A percentile compares a stretch with the other conserved stretches of the same genome.
phyloP scores from a whole-genome alignment of 1,140 invertebrate genomes.

The Bombus pascuorum region DNA sequence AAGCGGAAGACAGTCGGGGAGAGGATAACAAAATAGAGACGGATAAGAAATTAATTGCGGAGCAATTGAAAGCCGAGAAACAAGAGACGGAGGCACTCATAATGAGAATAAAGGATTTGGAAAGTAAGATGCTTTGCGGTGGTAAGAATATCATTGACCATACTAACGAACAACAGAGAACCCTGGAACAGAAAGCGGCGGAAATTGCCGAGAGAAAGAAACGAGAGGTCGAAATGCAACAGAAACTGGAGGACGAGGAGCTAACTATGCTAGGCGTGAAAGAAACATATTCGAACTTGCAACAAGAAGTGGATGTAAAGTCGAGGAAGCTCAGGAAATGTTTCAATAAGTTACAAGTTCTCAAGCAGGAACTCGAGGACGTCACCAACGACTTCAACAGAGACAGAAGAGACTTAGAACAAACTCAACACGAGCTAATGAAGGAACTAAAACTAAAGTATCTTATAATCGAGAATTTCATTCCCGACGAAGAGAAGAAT shows the following conservation, averaged over 20 bases:
- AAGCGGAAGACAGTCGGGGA: constrained; percentile 78
- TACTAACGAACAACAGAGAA: constrained; percentile 95
- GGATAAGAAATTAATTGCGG: constrained; percentile 86
- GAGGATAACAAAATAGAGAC: constrained; percentile 83
- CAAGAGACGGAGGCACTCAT: constrained; percentile 89
- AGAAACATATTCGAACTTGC: constrained; percentile 96
- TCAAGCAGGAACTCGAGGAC: constrained; percentile 90
- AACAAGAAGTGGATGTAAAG: constrained; percentile 96
- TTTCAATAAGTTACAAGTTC: constrained; percentile 78
- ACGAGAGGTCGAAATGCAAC: constrained; percentile 92
- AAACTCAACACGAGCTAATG: constrained; percentile 90
- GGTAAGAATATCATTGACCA: constrained; percentile 99
- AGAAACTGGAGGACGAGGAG: constrained; percentile 93
- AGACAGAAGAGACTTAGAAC: constrained; percentile 91
- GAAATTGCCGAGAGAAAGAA: constrained; percentile 94
- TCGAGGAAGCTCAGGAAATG: constrained; percentile 90
- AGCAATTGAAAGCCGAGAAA: constrained; percentile 85
- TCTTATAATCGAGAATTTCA: constrained; percentile 98
- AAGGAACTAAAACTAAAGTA: constrained; percentile 90
- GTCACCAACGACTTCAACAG: constrained; percentile 91
- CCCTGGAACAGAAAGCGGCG: constrained; percentile 94
- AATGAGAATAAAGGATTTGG: constrained; percentile 93
- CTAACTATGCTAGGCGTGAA: constrained; percentile 96
- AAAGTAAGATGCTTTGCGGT: constrained; percentile 98
- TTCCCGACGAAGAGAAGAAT: constrained; percentile 94